Evolutionary conservation across 2,113 vertebrate genomes (phyloP).

Genomic region (Melanocharis versteri): DNA sequence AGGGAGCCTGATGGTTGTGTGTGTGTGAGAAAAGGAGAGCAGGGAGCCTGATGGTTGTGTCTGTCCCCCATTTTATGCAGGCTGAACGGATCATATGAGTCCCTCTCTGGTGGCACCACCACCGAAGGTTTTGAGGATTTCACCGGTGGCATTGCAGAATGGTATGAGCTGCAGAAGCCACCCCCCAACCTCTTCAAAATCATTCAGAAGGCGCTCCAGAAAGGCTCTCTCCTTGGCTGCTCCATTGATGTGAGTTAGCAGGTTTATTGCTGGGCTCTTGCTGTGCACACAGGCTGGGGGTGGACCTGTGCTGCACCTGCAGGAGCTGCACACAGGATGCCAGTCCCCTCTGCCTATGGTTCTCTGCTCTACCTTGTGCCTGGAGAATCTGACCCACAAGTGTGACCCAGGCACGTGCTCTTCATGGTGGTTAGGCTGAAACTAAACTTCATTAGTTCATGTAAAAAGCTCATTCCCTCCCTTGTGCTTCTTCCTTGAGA

Average conservation of each 20-base stretch:
- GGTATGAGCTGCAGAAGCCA: conserved; percentile 81
- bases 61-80: conserved; percentile 29
- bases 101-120: conserved; percentile 88
- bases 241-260: conserved; percentile 87
- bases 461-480: background rate
- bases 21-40: background rate
- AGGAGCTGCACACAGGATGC: background rate
- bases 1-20: background rate
- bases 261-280: background rate
- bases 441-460: background rate
- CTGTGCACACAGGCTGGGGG: background rate
- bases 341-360: background rate
- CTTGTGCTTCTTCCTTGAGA: background rate
- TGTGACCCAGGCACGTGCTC: background rate
- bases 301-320: background rate
- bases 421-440: background rate
- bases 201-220: conserved; percentile 86
- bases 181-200: conserved; percentile 86
- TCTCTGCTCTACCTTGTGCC: background rate
- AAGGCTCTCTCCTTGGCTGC: conserved; percentile 89
- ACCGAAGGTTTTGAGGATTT: conserved; percentile 95
- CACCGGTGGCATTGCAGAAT: conserved; percentile 90
- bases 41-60: background rate
- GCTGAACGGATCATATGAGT: conserved; percentile 88
- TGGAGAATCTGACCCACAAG: background rate